Conservation (phyloP, 2,888 invertebrate genomes). For the Nephrotoma appendiculata region DNA sequence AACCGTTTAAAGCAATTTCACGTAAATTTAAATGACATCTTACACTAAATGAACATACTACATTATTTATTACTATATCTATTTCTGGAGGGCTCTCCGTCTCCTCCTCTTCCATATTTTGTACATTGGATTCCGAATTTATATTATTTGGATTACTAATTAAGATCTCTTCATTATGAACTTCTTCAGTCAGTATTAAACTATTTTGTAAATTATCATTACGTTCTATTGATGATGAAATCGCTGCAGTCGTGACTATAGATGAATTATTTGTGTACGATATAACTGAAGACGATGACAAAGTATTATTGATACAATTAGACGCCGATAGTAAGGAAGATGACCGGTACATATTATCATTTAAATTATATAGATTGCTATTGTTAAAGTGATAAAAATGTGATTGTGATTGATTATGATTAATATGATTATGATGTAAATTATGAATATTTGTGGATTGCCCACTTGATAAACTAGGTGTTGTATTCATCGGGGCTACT, state of each 20-base stretch:
- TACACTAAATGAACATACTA: constrained; percentile 82
- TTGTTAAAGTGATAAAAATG: constrained; percentile 2
- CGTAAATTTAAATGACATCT: constrained; percentile 92
- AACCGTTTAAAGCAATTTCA: constrained; percentile 81
- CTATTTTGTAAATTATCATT: not conserved
- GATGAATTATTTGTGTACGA: constrained; percentile 3
- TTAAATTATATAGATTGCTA: not conserved
- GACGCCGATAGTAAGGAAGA: not conserved
- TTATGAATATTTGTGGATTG: not conserved
- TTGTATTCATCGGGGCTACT: not conserved
- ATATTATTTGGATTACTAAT: not conserved
- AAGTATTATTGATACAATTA: not conserved
- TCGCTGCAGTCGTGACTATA: not conserved
- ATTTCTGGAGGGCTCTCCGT: constrained; percentile 57
- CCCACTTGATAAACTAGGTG: not conserved
- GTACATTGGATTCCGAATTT: not conserved
- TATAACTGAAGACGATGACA: not conserved
- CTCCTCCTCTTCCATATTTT: constrained; percentile 16
- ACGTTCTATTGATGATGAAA: not conserved
- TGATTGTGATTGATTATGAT: constrained; percentile 6
- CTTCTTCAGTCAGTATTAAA: not conserved
- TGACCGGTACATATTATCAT: not conserved
- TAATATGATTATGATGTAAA: not conserved
- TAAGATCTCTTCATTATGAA: not conserved
- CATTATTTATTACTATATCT: constrained; percentile 95